Percentiles rank a stretch among this genome's conserved stretches.
Conservation (phyloP, 1,140 invertebrate species). For the Harlomillsia oculata region DNA sequence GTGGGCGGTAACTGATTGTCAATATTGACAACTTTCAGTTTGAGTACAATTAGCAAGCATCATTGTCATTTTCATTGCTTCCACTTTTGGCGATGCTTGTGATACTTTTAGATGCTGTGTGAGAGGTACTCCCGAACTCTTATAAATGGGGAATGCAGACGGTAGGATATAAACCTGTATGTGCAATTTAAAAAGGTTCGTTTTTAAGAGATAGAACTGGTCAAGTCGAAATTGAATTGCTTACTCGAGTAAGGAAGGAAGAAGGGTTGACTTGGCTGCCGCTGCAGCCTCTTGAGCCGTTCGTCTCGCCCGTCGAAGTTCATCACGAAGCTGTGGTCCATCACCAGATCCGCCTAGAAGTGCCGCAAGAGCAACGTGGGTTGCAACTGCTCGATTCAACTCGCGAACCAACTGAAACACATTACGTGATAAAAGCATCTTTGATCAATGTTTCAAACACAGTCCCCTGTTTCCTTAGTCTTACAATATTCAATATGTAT, state of each 20-base stretch:
- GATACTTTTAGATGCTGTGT: no score
- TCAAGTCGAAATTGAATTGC: constrained; percentile 13
- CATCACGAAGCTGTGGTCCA: constrained; percentile 38
- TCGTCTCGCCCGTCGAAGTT: constrained; percentile 38
- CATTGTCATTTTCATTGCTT: no score
- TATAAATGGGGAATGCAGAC: no score
- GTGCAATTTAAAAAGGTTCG: not conserved
- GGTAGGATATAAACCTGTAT: not conserved
- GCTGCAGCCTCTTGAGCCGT: constrained; percentile 37
- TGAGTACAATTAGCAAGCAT: no score
- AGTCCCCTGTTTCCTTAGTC: no score
- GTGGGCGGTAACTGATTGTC: no score
- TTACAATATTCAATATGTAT: no score
- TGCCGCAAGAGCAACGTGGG: constrained; percentile 37
- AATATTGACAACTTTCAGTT: no score
- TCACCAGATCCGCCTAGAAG: constrained; percentile 39
- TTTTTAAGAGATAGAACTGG: not conserved
- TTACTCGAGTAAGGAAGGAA: constrained; percentile 37
- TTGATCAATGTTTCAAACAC: no score
- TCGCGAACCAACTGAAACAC: constrained; percentile 39
- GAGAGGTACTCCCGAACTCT: not conserved
- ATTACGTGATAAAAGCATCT: no score
- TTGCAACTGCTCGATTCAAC: constrained; percentile 39
- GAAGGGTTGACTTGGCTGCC: constrained; percentile 36
- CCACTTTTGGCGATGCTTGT: no score